Base-by-base conservation (phyloP, 2,113 vertebrate genomes). In the Anguilla japonica region DNA sequence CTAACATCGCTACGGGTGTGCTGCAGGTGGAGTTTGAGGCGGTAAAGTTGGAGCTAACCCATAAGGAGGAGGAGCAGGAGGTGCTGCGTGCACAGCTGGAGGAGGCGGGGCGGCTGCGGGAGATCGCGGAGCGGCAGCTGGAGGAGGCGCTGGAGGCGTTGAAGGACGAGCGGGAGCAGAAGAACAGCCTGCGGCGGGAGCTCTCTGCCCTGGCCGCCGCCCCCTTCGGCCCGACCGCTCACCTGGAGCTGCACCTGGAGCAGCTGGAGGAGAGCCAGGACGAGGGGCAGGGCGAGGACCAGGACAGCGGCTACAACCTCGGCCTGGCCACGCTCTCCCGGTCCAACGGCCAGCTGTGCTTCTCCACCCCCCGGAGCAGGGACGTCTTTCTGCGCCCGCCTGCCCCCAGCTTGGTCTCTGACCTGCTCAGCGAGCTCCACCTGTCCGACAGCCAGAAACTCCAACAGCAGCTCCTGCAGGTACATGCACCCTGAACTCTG, bases 111-210 rank as follows among this genome's bases (percentile, higher is more conserved):
- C 92, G 93, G 80, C 90, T 97, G 85, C 93, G 91, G 80, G 95
- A 96, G 88, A 96, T 97, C 1, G 92, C 95, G 0, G 96, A 96
- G 90, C 91, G 89, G 53, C 96, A 97, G 89, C 93, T 97, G 90
- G 96, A 97, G 43, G 96, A 97, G 92, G 95, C 96, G 26, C 91
- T 97, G 81, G 96, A 97, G 91, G 92, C 96, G 57, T 93, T 97
- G 90, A 96, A 96, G 91, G 95, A 95, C 86, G 96, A 97, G 93
- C 90, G 96, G 75, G 96, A 97, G 93, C 96, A 97, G 90, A 97
- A 96, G 91, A 96, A 96, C 91, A 92, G 93, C 86, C 90, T 97
- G 85, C 92, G 96, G 34, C 88, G 95, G 82, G 96, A 97, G 71
- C 93, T 97, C 84, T 94, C 95, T 1, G 84, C 93, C 81, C 91